These are phyloP conservation scores for Julus scandinavius DNA, from an alignment of 2,888 invertebrate genomes.

Conservation along the genomic window DNA sequence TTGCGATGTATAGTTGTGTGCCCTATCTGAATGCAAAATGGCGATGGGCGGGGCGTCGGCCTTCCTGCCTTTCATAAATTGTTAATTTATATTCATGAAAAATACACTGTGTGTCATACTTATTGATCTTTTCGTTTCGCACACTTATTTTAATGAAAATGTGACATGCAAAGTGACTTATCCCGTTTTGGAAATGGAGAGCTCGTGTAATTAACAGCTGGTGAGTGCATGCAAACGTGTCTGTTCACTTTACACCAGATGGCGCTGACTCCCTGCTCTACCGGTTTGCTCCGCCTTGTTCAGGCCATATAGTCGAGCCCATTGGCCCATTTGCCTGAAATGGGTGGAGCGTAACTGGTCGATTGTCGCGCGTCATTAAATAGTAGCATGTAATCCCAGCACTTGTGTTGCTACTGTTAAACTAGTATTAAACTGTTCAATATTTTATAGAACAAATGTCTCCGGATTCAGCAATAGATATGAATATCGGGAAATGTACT, in stretches of 20 bases:
- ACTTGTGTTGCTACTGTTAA: no score
- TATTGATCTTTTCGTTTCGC: conserved; percentile 12
- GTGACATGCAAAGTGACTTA: not conserved
- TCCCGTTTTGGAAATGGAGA: not conserved
- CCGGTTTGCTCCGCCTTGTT: no score
- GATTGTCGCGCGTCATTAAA: no score
- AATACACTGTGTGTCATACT: not conserved
- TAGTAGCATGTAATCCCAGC: no score
- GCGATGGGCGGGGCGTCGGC: not conserved
- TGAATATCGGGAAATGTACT: no score
- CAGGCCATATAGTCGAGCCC: no score
- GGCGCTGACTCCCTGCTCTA: not conserved
- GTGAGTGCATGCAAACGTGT: not conserved
- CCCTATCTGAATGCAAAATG: not conserved
- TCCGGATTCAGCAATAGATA: no score
- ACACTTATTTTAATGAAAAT: conserved; percentile 27
- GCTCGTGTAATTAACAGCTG: not conserved
- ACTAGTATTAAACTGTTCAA: no score
- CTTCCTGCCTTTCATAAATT: conserved; percentile 5
- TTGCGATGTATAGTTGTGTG: no score
- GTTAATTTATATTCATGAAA: conserved; percentile 33
- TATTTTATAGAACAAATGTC: no score
- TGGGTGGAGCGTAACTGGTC: no score
- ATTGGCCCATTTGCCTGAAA: no score
- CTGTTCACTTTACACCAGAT: not conserved